Evolutionary conservation across 2,888 invertebrate species (phyloP), one percentile per base, ranked within the genome.

Genomic region (Anodontia alba): DNA sequence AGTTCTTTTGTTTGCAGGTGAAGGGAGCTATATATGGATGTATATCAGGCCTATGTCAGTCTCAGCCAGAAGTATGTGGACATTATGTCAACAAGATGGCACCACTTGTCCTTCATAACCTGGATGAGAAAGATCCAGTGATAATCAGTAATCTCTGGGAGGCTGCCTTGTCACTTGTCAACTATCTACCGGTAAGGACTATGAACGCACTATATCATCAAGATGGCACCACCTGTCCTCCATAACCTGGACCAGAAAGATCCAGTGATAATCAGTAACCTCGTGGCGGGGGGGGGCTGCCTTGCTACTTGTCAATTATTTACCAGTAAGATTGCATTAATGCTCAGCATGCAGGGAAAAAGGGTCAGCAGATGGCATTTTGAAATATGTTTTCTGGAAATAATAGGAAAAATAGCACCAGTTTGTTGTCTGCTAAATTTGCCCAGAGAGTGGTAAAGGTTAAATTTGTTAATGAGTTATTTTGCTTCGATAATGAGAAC

Each of bases 241-340:
- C 95, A 95, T 72, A 96, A 96, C 90, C 95, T 97, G 70, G 96
- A 97, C 92, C 97, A 97, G 91, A 95, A 95, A 43, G 97, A 97
- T 91, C 96, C 96, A 1, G 93, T 95, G 31, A 96, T 97, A 33
- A 95, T 96, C 70, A 95, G 96, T 0, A 95, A 96, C 82, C 96
- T 97, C 33, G n/a, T n/a, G n/a, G n/a, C n/a, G n/a, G 33, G 98
- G 98, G 98, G 96, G 97, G 89, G 96, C 96, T 76, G 95, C 96
- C 5, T 89, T 98, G 67, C 94, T 96, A 49, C 93, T 96, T 95
- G 88, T 90, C 70, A 90, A 87, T 31, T 88, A 79, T 80, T 57
- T 88, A 5, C 83, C 83, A 72, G 91, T 91, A 76, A 80, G 85
- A 82, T 10, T 69, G n/a, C n/a, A n/a, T n/a, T n/a, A n/a, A n/a